Evolutionary conservation across 2,888 invertebrate genomes (phyloP).

Genomic region (Tinea pellionella): DNA sequence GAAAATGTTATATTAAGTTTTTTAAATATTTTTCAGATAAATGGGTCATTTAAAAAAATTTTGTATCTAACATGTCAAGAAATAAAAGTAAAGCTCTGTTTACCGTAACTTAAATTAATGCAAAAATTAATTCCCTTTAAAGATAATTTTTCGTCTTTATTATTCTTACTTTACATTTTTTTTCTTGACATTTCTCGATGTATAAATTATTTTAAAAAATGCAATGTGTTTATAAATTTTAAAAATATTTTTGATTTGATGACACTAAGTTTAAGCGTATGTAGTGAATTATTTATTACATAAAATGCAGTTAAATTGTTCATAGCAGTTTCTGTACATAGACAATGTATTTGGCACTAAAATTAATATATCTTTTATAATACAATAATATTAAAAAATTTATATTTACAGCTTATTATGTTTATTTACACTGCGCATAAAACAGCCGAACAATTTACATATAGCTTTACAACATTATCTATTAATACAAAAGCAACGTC

Average conservation of each 20-base stretch:
- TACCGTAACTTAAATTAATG: too few relatives aligned
- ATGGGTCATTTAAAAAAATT: too few relatives aligned
- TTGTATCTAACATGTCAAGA: too few relatives aligned
- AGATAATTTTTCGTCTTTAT: too few relatives aligned
- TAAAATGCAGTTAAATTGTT: background rate
- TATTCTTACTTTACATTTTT: too few relatives aligned
- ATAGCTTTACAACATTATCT: background rate
- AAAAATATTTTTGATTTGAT: too few relatives aligned
- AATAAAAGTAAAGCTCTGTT: too few relatives aligned
- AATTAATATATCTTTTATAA: slow-evolving; percentile 48
- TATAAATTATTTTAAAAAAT: too few relatives aligned
- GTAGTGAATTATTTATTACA: slow-evolving; percentile 33
- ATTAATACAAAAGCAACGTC: background rate
- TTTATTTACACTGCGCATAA: slow-evolving; percentile 37
- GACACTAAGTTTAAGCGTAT: slow-evolving; percentile 32
- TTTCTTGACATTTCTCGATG: too few relatives aligned
- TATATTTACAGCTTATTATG: slow-evolving; percentile 60
- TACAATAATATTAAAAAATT: slow-evolving; percentile 52
- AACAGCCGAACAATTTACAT: background rate
- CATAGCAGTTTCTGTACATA: background rate
- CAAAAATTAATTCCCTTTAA: too few relatives aligned
- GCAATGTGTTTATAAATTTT: background rate
- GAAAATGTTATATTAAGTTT: background rate
- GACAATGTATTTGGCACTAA: slow-evolving; percentile 59
- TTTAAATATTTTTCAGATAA: background rate